Conservation (phyloP, 2,888 invertebrate genomes). For the Branchellion lobata region DNA sequence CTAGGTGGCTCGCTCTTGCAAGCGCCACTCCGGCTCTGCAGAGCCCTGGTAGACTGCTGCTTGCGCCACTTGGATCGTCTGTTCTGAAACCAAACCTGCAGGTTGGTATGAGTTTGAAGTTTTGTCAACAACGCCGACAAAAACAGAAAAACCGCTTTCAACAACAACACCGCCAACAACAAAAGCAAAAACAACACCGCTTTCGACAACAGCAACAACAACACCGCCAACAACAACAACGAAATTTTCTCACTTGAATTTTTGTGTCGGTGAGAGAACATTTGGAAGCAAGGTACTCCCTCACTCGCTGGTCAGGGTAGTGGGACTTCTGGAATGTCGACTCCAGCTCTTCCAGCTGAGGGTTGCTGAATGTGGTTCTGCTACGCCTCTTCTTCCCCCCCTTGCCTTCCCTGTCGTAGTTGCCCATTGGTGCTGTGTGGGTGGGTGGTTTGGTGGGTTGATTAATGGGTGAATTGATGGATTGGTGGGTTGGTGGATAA, state of each 20-base stretch:
- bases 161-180: neutral
- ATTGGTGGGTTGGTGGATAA: neutral
- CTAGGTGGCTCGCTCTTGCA: neutral
- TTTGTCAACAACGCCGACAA: neutral
- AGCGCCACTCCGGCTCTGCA: neutral
- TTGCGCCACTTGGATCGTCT: constrained; percentile 39
- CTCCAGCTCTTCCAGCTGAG: constrained; percentile 37
- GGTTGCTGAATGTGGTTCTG: constrained; percentile 33
- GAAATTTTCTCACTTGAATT: constrained; percentile 37
- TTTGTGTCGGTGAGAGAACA: constrained; percentile 38
- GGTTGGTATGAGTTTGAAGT: too few relatives aligned
- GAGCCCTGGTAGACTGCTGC: constrained; percentile 13
- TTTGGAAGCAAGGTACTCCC: constrained; percentile 28
- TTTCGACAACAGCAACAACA: neutral
- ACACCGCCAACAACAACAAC: too few relatives aligned
- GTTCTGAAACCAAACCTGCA: constrained; percentile 40
- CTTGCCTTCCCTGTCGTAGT: constrained; percentile 1
- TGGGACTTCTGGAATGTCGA: constrained; percentile 36
- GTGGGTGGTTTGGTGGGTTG: neutral
- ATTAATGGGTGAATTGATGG: neutral
- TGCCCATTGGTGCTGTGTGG: constrained; percentile 15
- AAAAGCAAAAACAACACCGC: neutral
- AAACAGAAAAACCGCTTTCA: neutral
- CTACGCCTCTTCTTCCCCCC: constrained; percentile 25
- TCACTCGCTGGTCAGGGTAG: constrained; percentile 36